A percentile compares a stretch with the other conserved stretches of the same genome.
Conservation (phyloP, 2,113 vertebrate species). For the Phodopus roborovskii region DNA sequence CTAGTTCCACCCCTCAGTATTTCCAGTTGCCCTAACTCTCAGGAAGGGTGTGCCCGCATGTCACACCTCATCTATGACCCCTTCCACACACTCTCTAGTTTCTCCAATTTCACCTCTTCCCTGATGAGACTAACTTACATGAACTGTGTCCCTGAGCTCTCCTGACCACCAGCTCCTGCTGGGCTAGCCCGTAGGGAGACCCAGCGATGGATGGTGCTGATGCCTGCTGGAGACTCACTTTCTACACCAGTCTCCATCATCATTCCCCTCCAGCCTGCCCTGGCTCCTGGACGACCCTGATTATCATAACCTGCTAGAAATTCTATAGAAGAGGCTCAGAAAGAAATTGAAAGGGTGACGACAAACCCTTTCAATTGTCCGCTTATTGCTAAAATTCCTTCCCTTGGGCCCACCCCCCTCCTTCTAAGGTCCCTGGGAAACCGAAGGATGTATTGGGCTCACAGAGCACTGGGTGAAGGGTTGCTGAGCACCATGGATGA, state of each 20-base stretch:
- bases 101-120: background rate
- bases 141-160: background rate
- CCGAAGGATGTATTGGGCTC: too few species aligned
- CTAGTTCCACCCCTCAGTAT: background rate
- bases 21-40: background rate
- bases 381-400: background rate
- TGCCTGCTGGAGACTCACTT: background rate
- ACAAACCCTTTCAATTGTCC: background rate
- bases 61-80: background rate
- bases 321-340: background rate
- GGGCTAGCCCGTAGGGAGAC: background rate
- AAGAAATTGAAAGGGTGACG: background rate
- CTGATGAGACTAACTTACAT: background rate
- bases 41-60: background rate
- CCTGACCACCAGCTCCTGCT: background rate
- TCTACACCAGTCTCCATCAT: background rate
- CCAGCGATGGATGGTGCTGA: background rate
- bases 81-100: background rate
- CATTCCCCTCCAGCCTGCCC: background rate
- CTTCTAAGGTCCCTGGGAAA: background rate
- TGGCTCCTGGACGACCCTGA: background rate
- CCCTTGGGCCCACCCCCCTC: too few species aligned
- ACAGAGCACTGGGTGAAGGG: background rate
- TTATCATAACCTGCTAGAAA: background rate
- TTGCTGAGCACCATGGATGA: background rate